Base-by-base conservation (phyloP, 1,140 invertebrate genomes). In the Scylla paramamosain region DNA sequence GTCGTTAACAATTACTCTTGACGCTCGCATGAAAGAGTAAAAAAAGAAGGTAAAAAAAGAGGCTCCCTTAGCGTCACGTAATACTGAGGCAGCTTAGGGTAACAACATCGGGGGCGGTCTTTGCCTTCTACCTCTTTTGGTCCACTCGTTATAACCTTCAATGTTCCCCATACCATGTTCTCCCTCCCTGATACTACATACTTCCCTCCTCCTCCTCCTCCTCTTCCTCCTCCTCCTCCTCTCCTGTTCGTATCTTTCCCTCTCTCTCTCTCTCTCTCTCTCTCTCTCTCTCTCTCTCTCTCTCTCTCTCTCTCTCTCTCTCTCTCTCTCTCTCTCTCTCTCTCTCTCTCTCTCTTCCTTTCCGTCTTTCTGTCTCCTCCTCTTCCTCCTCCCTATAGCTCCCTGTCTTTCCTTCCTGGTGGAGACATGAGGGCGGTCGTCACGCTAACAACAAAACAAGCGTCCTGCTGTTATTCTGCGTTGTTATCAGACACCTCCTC, bases 1-100 rank as follows among this genome's bases (percentile, higher is more conserved):
- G 48, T 48, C 28, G 88, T n/a, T 25, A 89, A 45, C 88, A 89
- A 89, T 89, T 89, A 89, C 88, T 89, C 88, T 46, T 89, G 52
- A 59, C 52, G 52, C 88, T n/a, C 39, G 48, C 45, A 89, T 48
- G 48, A 14, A 28, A 84, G 31, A 84, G 25, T 10, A n/a, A 84
- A 84, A 39, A 39, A 39, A 39, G 39, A 39, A 39, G 39, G 39
- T 39, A 39, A 39, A 39, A 39, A 39, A 84, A 32, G 31, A 84
- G n/a, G 31, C 8, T 32, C 88, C 48, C 88, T 31, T n/a, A 89
- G 88, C 88, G 39, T 48, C 88, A 89, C 88, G 88, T 48, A 89
- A 45, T n/a, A 25, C 88, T n/a, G 48, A 39, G 25, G 20, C 48
- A 16, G 48, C 88, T 48, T 29, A 89, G 48, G 88, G 20, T 89